Conservation (phyloP, 2,888 invertebrate genomes). For the Osmoderma eremita region DNA sequence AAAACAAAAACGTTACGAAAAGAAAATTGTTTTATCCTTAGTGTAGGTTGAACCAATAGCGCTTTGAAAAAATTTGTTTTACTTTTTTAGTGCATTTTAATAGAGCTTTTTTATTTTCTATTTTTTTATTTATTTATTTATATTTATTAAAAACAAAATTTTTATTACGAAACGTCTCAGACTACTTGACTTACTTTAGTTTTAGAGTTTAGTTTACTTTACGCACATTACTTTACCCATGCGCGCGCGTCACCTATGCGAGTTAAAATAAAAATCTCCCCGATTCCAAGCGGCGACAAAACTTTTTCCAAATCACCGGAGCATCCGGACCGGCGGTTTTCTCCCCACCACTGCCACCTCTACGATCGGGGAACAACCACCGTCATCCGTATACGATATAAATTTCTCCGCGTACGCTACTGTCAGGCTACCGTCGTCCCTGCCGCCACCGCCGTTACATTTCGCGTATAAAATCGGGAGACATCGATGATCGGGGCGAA, state of each 20-base stretch:
- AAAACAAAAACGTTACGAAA: no score
- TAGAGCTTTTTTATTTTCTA: constrained; percentile 11
- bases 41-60: no score
- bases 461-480: constrained; percentile 37
- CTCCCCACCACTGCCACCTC: background rate
- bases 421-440: background rate
- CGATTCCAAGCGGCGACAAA: background rate
- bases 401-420: constrained; percentile 4
- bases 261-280: background rate
- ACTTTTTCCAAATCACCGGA: constrained; percentile 20
- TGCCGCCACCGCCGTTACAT: constrained; percentile 4
- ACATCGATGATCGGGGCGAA: constrained; percentile 43
- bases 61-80: no score
- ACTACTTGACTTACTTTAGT: background rate
- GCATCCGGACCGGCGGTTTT: background rate
- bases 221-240: background rate
- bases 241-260: constrained; percentile 1
- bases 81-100: no score
- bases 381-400: constrained; percentile 1
- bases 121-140: constrained; percentile 23
- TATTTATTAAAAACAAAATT: constrained; percentile 28
- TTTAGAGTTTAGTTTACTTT: background rate
- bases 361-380: constrained; percentile 1
- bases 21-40: no score
- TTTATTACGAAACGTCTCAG: constrained; percentile 21